Evolutionary conservation across 2,888 invertebrate species (phyloP).

Genomic region (Biston betularia): DNA sequence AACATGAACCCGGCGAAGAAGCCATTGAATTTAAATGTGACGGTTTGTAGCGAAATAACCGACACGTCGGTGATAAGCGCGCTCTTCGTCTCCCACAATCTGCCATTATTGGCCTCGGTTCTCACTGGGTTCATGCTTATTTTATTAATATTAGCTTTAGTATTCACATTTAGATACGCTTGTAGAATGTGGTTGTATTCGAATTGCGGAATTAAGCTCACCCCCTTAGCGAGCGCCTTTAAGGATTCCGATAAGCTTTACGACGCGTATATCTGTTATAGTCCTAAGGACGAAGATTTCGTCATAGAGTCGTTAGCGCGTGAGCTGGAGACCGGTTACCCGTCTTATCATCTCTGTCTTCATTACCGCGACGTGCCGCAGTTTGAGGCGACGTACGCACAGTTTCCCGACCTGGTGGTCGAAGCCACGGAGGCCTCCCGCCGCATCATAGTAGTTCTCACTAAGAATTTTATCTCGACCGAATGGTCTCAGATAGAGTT

Average conservation of each 20-base stretch:
- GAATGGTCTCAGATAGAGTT: constrained; percentile 97
- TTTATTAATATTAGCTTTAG: constrained; percentile 91
- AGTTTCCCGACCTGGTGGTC: constrained; percentile 91
- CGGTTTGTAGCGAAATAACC: constrained; percentile 93
- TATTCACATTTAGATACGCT: constrained; percentile 94
- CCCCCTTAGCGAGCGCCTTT: constrained; percentile 89
- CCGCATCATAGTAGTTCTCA: constrained; percentile 94
- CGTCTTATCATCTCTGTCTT: constrained; percentile 93
- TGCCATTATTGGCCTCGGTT: constrained; percentile 93
- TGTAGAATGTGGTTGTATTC: constrained; percentile 96
- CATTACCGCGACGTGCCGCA: constrained; percentile 95
- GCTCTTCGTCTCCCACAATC: constrained; percentile 92
- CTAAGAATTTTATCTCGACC: constrained; percentile 95
- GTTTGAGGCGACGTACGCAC: constrained; percentile 89
- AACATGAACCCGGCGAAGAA: constrained; percentile 89
- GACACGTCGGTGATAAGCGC: constrained; percentile 93
- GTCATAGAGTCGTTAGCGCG: constrained; percentile 94
- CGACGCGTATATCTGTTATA: constrained; percentile 97
- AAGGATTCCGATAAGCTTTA: constrained; percentile 95
- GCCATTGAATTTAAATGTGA: constrained; percentile 93
- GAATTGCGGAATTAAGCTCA: constrained; percentile 94
- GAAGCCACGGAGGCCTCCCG: constrained; percentile 96
- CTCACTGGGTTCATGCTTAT: constrained; percentile 92
- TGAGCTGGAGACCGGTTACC: constrained; percentile 93
- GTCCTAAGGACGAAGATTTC: constrained; percentile 96